Percentiles rank a stretch among this genome's conserved stretches.
phyloP scores from a whole-genome alignment of 2,888 invertebrate genomes.

The Parnassius mnemosyne region DNA sequence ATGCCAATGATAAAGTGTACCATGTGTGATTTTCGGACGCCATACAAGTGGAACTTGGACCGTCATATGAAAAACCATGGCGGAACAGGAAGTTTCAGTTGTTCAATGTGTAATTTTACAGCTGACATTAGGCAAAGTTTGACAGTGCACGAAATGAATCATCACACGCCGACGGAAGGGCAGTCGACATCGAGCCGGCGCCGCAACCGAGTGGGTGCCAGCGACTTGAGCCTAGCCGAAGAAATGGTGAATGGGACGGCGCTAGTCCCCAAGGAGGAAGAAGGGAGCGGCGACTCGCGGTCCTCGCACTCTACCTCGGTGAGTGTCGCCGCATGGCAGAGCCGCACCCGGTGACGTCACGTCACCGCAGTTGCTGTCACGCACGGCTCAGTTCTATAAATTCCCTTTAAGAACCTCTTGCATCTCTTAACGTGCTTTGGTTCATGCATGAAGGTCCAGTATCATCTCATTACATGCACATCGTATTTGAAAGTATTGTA shows the following conservation, averaged over 20 bases:
- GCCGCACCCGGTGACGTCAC: conserved; percentile 67
- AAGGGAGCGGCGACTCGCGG: conserved; percentile 74
- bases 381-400: conserved; percentile 30
- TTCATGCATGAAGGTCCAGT: conserved; percentile 38
- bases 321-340: conserved; percentile 55
- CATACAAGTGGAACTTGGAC: conserved; percentile 96
- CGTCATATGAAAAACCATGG: conserved; percentile 96
- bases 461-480: conserved; percentile 28
- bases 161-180: conserved; percentile 90
- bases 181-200: conserved; percentile 81
- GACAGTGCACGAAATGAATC: conserved; percentile 95
- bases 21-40: conserved; percentile 95
- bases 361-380: conserved; percentile 57
- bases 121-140: conserved; percentile 95
- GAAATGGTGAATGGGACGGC: conserved; percentile 48
- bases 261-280: conserved; percentile 68
- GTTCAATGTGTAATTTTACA: conserved; percentile 93
- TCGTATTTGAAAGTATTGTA: too few species aligned
- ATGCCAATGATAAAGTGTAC: conserved; percentile 97
- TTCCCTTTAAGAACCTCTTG: conserved; percentile 34
- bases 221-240: conserved; percentile 76
- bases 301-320: conserved; percentile 70
- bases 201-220: conserved; percentile 87
- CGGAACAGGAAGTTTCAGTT: conserved; percentile 91
- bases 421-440: conserved; percentile 40